Base-by-base conservation (phyloP, 1,140 invertebrate species). In the Leptonema lineaticorne region DNA sequence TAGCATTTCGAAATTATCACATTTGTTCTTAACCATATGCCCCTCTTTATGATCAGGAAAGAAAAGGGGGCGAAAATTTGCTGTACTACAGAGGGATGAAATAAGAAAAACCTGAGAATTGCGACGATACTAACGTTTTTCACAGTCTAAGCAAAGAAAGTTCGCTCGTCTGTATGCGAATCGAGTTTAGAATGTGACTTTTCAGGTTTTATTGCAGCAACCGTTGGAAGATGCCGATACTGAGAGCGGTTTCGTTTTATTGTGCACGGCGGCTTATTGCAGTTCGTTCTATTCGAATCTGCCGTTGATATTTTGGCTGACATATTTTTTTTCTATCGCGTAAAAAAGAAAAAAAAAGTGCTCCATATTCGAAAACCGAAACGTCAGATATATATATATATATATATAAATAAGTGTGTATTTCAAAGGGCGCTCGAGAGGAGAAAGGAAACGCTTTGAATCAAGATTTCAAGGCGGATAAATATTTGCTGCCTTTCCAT, bases 231-330 rank as follows among this genome's bases (percentile, higher is more conserved):
- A 22, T 62, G 33, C 33, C 59, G 46, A 62, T 62, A 62, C 24
- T n/a, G 33, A 6, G 59, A 62, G 16, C 59, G 24, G 45, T 45
- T 22, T 22, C 33, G 33, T 62, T 62, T 62, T 62, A 62, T 62
- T 62, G 59, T 62, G 22, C 24, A 22, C 7, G 18, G n/a, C 59
- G 59, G 59, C 59, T 62, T 62, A 62, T 62, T 62, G 59, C 59
- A 62, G 57, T 59, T 59, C 50, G 50, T 59, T 59, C 57, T 33
- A 7, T 37, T 22, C 37, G 6, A 20, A 45, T 62, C 5, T 22
- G 33, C 28, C 46, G 33, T 45, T 45, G 59, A 62, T 62, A 46
- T 62, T 46, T 62, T 20, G 33, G 41, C 37, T 45, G 45, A 30
- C 46, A 26, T 41, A 33, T 59, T 41, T 59, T 59, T 37, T 8